Percentiles rank a stretch among this genome's conserved stretches.
Conservation (phyloP, 2,113 vertebrate species). For the Pygathrix nemaeus region DNA sequence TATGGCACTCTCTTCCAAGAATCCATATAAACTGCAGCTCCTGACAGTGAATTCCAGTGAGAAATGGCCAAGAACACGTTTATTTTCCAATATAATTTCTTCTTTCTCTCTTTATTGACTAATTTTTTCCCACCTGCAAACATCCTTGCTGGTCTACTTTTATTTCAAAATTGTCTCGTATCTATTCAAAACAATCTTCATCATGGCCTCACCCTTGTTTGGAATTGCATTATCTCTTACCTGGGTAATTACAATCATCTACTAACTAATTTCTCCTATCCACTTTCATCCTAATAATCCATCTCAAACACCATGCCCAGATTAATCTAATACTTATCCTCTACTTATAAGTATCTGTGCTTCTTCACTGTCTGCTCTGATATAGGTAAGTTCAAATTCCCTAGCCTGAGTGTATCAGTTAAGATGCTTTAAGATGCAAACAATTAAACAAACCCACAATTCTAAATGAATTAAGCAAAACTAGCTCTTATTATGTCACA, state of each 20-base stretch:
- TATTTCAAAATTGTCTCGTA: neutral
- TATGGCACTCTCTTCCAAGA: neutral
- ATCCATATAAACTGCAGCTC: neutral
- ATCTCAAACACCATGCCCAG: neutral
- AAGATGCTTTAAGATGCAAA: neutral
- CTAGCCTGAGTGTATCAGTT: neutral
- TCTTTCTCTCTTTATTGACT: neutral
- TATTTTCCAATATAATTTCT: neutral
- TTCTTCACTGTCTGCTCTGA: neutral
- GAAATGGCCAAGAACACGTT: neutral
- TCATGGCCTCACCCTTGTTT: neutral
- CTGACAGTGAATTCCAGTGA: neutral
- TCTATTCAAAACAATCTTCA: neutral
- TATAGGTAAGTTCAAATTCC: neutral
- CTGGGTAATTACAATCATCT: neutral
- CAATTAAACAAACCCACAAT: neutral
- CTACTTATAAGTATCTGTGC: neutral
- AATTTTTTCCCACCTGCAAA: neutral
- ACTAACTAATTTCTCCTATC: neutral
- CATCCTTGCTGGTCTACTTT: neutral
- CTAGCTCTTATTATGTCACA: neutral
- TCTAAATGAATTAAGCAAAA: neutral
- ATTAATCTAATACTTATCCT: neutral
- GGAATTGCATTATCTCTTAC: neutral
- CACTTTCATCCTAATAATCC: neutral